Conservation (phyloP, 2,888 invertebrate genomes). For the Dynastes tityus region DNA sequence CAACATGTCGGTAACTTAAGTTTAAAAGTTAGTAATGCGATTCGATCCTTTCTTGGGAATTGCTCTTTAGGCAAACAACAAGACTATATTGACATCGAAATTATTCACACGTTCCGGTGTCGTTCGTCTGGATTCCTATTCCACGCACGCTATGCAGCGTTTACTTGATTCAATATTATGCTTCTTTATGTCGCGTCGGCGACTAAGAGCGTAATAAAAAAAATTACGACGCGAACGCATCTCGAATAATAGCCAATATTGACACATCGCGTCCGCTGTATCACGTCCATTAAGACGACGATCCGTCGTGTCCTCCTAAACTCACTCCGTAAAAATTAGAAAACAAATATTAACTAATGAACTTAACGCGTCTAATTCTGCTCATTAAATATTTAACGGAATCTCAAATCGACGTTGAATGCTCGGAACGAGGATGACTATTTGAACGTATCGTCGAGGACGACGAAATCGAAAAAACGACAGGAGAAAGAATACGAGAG, state of each 20-base stretch:
- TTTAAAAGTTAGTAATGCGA: too few relatives aligned
- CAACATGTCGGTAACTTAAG: too few relatives aligned
- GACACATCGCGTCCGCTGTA: background rate
- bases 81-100: background rate
- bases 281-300: slow-evolving; percentile 7
- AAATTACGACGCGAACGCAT: slow-evolving; percentile 13
- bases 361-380: slow-evolving; percentile 20
- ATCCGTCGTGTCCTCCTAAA: background rate
- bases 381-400: slow-evolving; percentile 40
- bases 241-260: slow-evolving; percentile 29
- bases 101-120: slow-evolving; percentile 1
- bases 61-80: too few relatives aligned
- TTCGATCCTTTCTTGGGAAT: too few relatives aligned
- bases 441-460: background rate
- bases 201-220: slow-evolving; percentile 1
- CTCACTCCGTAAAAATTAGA: slow-evolving; percentile 13
- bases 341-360: slow-evolving; percentile 25
- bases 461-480: background rate
- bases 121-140: background rate
- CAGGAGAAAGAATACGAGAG: background rate
- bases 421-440: slow-evolving; percentile 19
- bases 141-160: background rate
- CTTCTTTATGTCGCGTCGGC: background rate
- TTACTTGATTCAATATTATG: slow-evolving; percentile 34
- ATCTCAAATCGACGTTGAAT: slow-evolving; percentile 24